phyloP scores from a whole-genome alignment of 92 coral and sea anemone species.

The Palythoa grandiflora region DNA sequence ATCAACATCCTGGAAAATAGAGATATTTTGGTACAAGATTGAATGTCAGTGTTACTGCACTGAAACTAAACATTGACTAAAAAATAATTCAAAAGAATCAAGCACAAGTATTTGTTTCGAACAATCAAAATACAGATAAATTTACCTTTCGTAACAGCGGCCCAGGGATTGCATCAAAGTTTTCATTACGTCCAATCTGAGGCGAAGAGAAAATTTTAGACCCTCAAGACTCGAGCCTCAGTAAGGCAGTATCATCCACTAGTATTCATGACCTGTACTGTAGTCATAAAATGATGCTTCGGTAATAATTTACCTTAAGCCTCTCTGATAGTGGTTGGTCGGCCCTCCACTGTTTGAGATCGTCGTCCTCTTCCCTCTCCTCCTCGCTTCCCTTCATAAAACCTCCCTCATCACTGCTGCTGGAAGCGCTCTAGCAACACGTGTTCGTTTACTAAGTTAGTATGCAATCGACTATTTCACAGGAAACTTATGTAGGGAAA shows the following conservation, averaged over 20 bases:
- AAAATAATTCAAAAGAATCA: not conserved
- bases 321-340: conserved; percentile 93
- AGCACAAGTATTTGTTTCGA: not conserved
- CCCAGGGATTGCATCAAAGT: conserved; percentile 89
- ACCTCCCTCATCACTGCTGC: conserved; percentile 26
- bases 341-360: conserved; percentile 88
- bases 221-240: not conserved
- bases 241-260: too few relatives aligned
- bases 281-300: too few relatives aligned
- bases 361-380: conserved; percentile 86
- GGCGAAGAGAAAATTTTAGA: not conserved
- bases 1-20: too few relatives aligned
- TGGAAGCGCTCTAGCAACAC: not conserved
- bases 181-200: conserved; percentile 78
- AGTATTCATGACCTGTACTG: too few relatives aligned
- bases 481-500: too few relatives aligned
- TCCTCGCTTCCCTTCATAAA: conserved; percentile 42
- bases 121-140: not conserved
- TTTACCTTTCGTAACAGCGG: conserved; percentile 88
- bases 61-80: not conserved
- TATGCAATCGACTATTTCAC: not conserved
- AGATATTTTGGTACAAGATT: not conserved
- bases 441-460: not conserved
- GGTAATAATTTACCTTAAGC: conserved; percentile 65
- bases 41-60: not conserved